Evolutionary conservation across 1,140 invertebrate genomes (phyloP), one percentile per base, ranked within the genome.

Genomic region (Calliopsis andreniformis): DNA sequence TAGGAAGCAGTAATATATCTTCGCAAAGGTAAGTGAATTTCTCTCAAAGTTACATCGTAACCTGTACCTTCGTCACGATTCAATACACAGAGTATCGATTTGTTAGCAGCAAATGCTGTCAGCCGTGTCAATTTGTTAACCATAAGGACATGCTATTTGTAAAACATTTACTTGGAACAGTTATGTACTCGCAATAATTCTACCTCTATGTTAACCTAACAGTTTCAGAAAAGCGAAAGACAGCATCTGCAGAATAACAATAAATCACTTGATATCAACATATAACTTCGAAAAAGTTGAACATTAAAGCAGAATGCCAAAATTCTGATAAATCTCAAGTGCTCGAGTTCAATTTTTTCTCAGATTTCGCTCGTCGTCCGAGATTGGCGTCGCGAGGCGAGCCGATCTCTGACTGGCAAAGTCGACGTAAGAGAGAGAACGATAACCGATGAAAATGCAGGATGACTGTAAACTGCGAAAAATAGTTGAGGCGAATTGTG

Each of bases 61-160:
- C 12, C 10, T 10, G 12, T 42, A 25, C 7, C 12, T 55, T 42
- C 25, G 51, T 23, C 42, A 42, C 32, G 35, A 55, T 55, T 23
- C 16, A 55, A 42, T 20, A 28, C 20, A 55, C 51, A 42, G 3
- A 10, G 10, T 10, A 67, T 55, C 23, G 23, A 25, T 25, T 43
- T 56, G 32, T 42, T 68, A n/a, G 25, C 23, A 30, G 66, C 39
- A 56, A 68, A 28, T 23, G 23, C 55, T 55, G 10, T 35, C 32
- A 42, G 42, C 55, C 35, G 30, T 55, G 32, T 68, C 53, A 68
- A 55, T 28, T 68, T 55, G 66, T 68, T n/a, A n/a, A n/a, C n/a
- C n/a, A n/a, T n/a, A n/a, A n/a, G n/a, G n/a, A n/a, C n/a, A n/a
- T n/a, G n/a, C n/a, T n/a, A n/a, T n/a, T n/a, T n/a, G n/a, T n/a